phyloP scores from a whole-genome alignment of 2,888 invertebrate genomes.

The Galerucella nymphaeae region DNA sequence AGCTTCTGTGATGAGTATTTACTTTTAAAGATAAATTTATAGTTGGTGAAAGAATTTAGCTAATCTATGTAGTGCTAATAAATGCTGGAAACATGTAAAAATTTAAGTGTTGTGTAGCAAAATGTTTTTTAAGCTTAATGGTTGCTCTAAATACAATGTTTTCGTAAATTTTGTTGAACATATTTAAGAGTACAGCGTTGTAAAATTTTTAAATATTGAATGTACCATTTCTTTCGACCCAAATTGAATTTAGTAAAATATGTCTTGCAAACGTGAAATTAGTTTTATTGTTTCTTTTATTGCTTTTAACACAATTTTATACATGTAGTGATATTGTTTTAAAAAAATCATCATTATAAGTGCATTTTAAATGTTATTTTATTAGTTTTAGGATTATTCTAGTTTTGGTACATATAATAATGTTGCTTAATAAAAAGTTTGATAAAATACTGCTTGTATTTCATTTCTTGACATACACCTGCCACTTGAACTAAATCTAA shows the following conservation, averaged over 20 bases:
- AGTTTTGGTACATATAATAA: conserved; percentile 47
- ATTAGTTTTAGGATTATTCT: conserved; percentile 35
- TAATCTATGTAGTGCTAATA: conserved; percentile 29
- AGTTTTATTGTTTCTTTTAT: conserved; percentile 23
- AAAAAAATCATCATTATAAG: neutral
- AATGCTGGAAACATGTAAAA: conserved; percentile 40
- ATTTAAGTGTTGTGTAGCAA: conserved; percentile 56
- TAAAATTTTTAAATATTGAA: neutral
- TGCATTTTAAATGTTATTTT: conserved; percentile 22
- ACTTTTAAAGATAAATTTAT: conserved; percentile 55
- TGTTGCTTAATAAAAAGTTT: conserved; percentile 52
- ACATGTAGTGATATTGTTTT: conserved; percentile 8
- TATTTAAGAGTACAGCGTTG: neutral
- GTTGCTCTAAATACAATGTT: conserved; percentile 40
- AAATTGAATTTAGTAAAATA: neutral
- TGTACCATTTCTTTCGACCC: neutral
- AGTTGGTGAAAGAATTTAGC: conserved; percentile 47
- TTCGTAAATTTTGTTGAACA: conserved; percentile 24
- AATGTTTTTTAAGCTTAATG: conserved; percentile 60
- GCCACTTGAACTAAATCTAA: too few relatives aligned
- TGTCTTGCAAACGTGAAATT: conserved; percentile 20
- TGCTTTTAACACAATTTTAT: conserved; percentile 23
- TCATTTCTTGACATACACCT: neutral
- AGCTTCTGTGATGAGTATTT: conserved; percentile 65
- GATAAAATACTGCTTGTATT: conserved; percentile 25